Base-by-base conservation (phyloP, 2,797 vertebrate genomes). In the Macroramphosus scolopax region DNA sequence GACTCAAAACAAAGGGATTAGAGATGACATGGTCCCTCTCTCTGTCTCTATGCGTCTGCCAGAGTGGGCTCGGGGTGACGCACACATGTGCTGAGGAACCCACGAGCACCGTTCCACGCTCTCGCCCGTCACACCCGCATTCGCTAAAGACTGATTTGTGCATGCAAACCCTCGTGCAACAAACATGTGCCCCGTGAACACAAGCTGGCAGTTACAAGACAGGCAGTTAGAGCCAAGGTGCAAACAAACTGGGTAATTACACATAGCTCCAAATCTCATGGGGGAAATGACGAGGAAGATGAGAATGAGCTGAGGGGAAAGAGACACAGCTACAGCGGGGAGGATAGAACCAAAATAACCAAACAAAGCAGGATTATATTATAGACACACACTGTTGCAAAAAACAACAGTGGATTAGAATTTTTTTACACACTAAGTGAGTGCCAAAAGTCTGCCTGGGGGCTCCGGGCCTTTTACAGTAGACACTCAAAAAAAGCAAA, bases 1-100 rank as follows among this genome's bases (percentile, higher is more conserved):
- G 85, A 83, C 83, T 89, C 81, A 86, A 87, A 89, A 90, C 85
- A 90, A 89, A 88, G 68, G 82, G 87, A 88, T 87, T 86, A 82
- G 76, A 81, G 66, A 69, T 52, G 78, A 86, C 85, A 80, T 83
- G 78, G 80, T 86, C 79, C 75, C 77, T 78, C 82, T 81, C 69
- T 72, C 80, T 75, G 67, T 80, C 78, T 82, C 72, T 53, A 61
- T 14, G 14, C 42, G 78, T 75, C 79, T 84, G 73, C 76, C 74
- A 64, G 68, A 66, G 64, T 51, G 67, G 69, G 68, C 56, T 58
- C 3, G 12, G 68, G 67, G 63, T 75, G 77, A 66, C 5, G 43
- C 72, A 69, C 77, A 72, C 67, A 73, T 75, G 76, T 72, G 67
- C 63, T 32, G 52, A 68, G 50, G 59, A 79, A 62, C 73, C 67